Conservation (phyloP, 2,888 invertebrate species). For the Athrips mouffetella region DNA sequence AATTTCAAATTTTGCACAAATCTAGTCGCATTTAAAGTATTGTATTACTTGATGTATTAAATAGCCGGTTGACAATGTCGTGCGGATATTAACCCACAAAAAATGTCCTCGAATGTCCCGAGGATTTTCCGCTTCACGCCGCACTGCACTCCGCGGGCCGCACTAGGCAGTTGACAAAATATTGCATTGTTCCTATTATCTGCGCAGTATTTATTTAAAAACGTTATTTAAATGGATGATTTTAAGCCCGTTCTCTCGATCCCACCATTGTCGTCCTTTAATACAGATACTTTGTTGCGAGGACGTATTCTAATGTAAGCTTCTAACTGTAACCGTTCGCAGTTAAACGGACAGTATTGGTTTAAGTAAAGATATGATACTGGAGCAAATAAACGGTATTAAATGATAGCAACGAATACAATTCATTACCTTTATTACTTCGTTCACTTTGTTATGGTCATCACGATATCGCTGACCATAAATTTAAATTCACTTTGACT, state of each 20-base stretch:
- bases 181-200: constrained; percentile 78
- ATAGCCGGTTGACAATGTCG: constrained; percentile 77
- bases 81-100: constrained; percentile 77
- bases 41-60: constrained; percentile 76
- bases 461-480: constrained; percentile 70
- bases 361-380: constrained; percentile 11
- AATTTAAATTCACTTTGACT: constrained; percentile 75
- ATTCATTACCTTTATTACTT: constrained; percentile 72
- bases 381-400: constrained; percentile 27
- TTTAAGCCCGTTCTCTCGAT: constrained; percentile 71
- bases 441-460: constrained; percentile 70
- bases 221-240: constrained; percentile 78
- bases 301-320: constrained; percentile 38
- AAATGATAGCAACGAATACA: constrained; percentile 52
- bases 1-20: constrained; percentile 78
- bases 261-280: constrained; percentile 62
- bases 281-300: constrained; percentile 57
- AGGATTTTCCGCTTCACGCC: constrained; percentile 79
- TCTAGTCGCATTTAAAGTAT: constrained; percentile 76
- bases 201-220: constrained; percentile 76
- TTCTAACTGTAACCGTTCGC: neutral
- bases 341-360: neutral
- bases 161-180: constrained; percentile 78
- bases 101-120: constrained; percentile 76
- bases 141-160: constrained; percentile 67